Evolutionary conservation across 2,797 vertebrate species (phyloP), one percentile per base, ranked within the genome.

Genomic region (Echeneis naucrates): DNA sequence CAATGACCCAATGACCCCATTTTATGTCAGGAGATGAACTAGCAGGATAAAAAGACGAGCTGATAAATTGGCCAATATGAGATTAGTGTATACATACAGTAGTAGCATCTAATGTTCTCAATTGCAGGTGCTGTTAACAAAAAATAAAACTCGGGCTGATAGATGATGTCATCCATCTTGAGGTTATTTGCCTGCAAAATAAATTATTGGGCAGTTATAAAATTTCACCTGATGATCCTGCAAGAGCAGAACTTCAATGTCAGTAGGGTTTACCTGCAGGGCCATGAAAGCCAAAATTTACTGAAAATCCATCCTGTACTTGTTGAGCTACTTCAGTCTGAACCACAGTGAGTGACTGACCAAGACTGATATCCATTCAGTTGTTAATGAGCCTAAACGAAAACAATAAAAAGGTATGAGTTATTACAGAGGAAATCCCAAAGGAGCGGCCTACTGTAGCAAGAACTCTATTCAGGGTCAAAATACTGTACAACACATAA

Each of bases 401-500:
- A 63, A 17, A 35, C 16, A 17, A 27, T 9, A 47, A 32, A n/a
- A 26, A 35, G 14, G 35, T 7, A 53, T 33, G 4, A 35, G 33
- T 57, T 67, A 23, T 56, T 58, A 72, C 56, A 50, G 4, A 57
- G 52, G 32, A 72, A 68, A 59, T 48, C 16, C 53, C 56, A 40
- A 60, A 71, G 62, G 26, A n/a, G 47, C 44, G 44, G 44, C 40
- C 33, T 32, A 68, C 68, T 45, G 60, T 42, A 69, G 79, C 64
- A 72, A 82, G 68, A 58, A 80, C 59, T 72, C 48, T 63, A 53
- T 17, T 65, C 27, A 33, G 64, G 44, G 59, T 83, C 57, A 74
- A 76, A 80, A 82, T 76, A 83, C 86, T 90, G 81, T 72, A 88
- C 76, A 86, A 81, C 64, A 80, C 63, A 80, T 53, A 78, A 70